Evolutionary conservation across 2,113 vertebrate species (phyloP).

Genomic region (Cheilinus undulatus): DNA sequence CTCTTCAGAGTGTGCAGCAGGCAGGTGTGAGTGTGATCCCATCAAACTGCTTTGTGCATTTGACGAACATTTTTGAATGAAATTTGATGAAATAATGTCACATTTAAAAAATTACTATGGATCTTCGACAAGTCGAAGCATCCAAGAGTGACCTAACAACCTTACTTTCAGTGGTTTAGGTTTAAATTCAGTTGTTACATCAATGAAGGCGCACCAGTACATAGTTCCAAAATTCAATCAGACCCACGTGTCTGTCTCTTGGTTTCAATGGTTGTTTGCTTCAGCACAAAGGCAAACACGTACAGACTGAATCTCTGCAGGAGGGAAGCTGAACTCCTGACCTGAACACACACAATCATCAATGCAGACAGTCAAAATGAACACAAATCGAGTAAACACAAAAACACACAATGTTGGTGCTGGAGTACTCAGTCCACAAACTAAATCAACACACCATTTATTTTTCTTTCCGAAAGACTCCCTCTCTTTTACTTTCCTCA

Average conservation of each 20-base stretch:
- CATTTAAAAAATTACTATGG: neutral
- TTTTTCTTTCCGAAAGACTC: constrained; percentile 52
- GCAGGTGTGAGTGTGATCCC: too few species aligned
- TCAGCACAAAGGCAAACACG: constrained; percentile 32
- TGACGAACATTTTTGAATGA: too few species aligned
- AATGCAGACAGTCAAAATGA: constrained; percentile 25
- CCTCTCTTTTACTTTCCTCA: constrained; percentile 52
- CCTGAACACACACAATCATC: constrained; percentile 30
- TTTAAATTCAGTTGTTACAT: neutral
- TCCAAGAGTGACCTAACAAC: too few species aligned
- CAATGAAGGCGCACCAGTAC: neutral
- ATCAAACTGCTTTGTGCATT: too few species aligned
- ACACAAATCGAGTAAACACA: constrained; percentile 14
- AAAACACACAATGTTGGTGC: constrained; percentile 2
- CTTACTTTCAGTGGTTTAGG: neutral
- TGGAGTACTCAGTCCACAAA: constrained; percentile 44
- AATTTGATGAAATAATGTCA: neutral
- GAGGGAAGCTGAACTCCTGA: constrained; percentile 19
- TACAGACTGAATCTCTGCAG: constrained; percentile 26
- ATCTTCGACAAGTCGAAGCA: too few species aligned
- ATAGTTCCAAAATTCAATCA: constrained; percentile 9
- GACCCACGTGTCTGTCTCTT: constrained; percentile 32
- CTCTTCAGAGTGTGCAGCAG: too few species aligned
- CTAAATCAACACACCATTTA: constrained; percentile 66
- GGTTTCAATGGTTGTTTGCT: constrained; percentile 15